These are phyloP conservation scores for Pampus argenteus DNA, from an alignment of 2,797 vertebrate genomes.

Conservation along the genomic window DNA sequence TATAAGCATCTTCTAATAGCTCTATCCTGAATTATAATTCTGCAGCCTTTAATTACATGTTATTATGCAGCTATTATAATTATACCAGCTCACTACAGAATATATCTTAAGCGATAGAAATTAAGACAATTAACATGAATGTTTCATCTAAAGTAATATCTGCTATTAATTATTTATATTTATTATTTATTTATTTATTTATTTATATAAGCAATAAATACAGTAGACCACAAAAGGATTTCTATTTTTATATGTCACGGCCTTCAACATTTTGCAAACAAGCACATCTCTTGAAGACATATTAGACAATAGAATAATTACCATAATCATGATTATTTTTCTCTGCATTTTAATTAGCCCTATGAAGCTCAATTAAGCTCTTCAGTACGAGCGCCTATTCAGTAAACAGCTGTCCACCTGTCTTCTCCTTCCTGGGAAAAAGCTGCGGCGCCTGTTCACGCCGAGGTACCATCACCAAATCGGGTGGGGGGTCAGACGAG, in stretches of 20 bases:
- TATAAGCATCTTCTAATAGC: background rate
- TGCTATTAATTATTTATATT: too few species aligned
- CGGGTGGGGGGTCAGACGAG: conserved; percentile 27
- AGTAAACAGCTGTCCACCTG: conserved; percentile 85
- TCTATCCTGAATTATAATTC: background rate
- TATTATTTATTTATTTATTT: too few species aligned
- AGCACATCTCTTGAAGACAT: conserved; percentile 52
- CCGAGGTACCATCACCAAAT: conserved; percentile 67
- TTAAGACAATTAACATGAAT: conserved; percentile 31
- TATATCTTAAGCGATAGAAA: conserved; percentile 22
- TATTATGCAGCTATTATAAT: conserved; percentile 22
- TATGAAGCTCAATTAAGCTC: conserved; percentile 85
- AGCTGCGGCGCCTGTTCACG: conserved; percentile 78
- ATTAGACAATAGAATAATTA: conserved; percentile 76
- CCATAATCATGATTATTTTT: conserved; percentile 79
- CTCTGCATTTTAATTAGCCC: conserved; percentile 78
- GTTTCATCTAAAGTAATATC: background rate
- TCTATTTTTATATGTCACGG: conserved; percentile 16
- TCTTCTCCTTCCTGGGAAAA: conserved; percentile 81
- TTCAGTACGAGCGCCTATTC: conserved; percentile 77
- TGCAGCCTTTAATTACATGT: conserved; percentile 32
- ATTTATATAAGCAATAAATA: background rate
- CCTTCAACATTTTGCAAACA: conserved; percentile 49
- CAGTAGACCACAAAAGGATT: conserved; percentile 9
- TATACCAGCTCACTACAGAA: background rate